Conservation (phyloP, 2,113 vertebrate genomes). For the Austrofundulus limnaeus region DNA sequence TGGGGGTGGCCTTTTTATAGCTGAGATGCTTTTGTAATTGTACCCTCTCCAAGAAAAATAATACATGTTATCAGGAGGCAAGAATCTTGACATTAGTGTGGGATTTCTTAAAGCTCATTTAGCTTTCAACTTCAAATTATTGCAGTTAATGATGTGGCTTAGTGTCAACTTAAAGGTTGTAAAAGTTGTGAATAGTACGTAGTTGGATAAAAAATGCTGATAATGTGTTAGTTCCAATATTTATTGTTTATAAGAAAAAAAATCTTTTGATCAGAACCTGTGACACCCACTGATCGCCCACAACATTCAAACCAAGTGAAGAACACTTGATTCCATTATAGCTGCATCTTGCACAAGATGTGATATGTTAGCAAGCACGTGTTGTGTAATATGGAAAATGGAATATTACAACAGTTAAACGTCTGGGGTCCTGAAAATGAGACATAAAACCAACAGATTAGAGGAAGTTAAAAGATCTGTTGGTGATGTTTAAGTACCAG, state of each 20-base stretch:
- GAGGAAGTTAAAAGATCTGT: too few species aligned
- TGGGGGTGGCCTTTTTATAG: constrained; percentile 65
- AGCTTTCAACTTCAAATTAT: constrained; percentile 12
- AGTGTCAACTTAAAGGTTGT: neutral
- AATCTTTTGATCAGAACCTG: neutral
- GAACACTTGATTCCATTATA: neutral
- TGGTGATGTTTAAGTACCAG: too few species aligned
- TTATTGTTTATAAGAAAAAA: neutral
- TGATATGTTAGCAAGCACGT: neutral
- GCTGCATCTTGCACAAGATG: neutral
- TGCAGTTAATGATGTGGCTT: constrained; percentile 22
- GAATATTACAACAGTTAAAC: too few species aligned
- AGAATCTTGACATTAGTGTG: constrained; percentile 16
- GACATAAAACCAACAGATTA: too few species aligned
- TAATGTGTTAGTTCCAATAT: constrained; percentile 3
- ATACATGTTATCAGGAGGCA: constrained; percentile 35
- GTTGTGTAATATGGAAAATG: too few species aligned
- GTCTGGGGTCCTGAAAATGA: too few species aligned
- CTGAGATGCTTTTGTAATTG: constrained; percentile 57
- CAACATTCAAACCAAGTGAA: neutral
- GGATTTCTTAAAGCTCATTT: constrained; percentile 18
- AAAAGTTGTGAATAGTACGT: neutral
- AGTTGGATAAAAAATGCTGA: neutral
- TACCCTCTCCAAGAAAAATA: constrained; percentile 39
- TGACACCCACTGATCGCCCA: neutral